phyloP scores from a whole-genome alignment of 1,140 invertebrate genomes.

The Lasioglossum baleicum region DNA sequence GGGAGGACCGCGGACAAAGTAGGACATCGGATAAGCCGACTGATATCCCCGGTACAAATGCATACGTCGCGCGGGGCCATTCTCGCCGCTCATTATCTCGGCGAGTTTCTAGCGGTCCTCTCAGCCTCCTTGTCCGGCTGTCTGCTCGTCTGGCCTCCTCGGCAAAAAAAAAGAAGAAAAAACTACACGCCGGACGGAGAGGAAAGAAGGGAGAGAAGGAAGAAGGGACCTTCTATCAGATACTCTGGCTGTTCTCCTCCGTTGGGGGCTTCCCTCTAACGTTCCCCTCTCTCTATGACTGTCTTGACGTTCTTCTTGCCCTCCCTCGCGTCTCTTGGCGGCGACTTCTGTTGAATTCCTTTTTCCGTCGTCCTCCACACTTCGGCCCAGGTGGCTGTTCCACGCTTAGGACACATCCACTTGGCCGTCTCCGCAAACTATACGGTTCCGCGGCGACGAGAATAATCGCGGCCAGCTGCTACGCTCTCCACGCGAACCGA shows the following conservation, averaged over 20 bases:
- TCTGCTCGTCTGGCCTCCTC: conserved; percentile 41
- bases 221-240: conserved; percentile 45
- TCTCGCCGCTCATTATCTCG: conserved; percentile 59
- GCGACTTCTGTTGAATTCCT: conserved; percentile 53
- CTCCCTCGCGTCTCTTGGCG: conserved; percentile 14
- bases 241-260: conserved; percentile 20
- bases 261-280: conserved; percentile 44
- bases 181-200: neutral
- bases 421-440: neutral
- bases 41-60: conserved; percentile 46
- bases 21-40: conserved; percentile 4
- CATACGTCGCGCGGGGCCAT: conserved; percentile 42
- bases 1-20: conserved; percentile 7
- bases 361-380: conserved; percentile 19
- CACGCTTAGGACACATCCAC: conserved; percentile 13
- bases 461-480: conserved; percentile 19
- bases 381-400: conserved; percentile 23
- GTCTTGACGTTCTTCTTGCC: conserved; percentile 38
- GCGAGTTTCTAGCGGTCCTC: conserved; percentile 38
- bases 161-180: conserved; percentile 36
- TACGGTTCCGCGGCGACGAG: neutral
- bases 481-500: neutral
- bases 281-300: conserved; percentile 51
- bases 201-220: neutral
- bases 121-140: conserved; percentile 55